Evolutionary conservation across 2,113 vertebrate genomes (phyloP), one percentile per base, ranked within the genome.

Genomic region (Microcebus lehilahytsara): DNA sequence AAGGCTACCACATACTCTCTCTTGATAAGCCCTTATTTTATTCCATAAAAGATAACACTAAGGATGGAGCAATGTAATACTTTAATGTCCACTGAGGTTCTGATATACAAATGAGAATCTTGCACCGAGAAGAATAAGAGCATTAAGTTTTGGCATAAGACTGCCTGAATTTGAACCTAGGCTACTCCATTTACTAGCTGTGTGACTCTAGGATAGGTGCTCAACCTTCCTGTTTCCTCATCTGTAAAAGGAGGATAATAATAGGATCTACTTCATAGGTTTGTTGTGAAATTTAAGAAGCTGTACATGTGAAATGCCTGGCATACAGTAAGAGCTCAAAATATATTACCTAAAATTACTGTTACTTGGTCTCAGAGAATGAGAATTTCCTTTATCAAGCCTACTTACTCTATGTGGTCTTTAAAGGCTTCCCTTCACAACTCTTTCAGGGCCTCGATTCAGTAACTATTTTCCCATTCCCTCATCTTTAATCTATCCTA

Each of bases 31-130:
- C 7, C n/a, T 89, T 84, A 86, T 25, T 46, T 96, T 67, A 92
- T 64, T 83, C n/a, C 79, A 89, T 53, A 81, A 49, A 94, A 58
- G 81, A 91, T 17, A 13, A 51, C 42, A 75, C 22, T 60, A 92
- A 89, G 30, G 56, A 93, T 40, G 27, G 51, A 95, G 87, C 77
- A 10, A 91, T 42, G 32, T 62, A 74, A 89, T 49, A 89, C 17
- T 95, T 93, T 93, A 78, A 84, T 84, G 94, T 85, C 74, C 74
- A 40, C 13, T 92, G 13, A 89, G 19, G n/a, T 40, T 93, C 42
- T 93, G 93, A 77, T 3, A 85, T 89, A 89, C 78, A 71, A 91
- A 74, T 93, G 56, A 85, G 2, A 67, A 93, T 74, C 53, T 6
- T 56, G 56, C 40, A 90, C 72, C 58, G 20, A 91, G 60, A 89